phyloP scores from a whole-genome alignment of 2,888 invertebrate species.

The Osedax frankpressi region DNA sequence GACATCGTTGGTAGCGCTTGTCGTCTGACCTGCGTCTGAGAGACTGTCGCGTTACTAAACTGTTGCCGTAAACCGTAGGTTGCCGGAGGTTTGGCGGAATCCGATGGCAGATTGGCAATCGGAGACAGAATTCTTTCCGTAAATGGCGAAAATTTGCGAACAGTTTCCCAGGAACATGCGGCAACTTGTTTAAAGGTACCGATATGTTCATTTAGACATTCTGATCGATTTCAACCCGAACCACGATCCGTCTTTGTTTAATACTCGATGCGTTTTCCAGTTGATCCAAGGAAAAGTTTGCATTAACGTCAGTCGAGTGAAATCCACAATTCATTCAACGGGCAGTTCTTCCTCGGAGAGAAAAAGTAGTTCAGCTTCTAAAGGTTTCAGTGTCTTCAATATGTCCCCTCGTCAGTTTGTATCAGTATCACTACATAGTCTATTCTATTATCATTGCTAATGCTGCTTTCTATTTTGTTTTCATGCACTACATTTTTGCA shows the following conservation, averaged over 20 bases:
- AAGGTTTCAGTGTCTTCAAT: too few relatives aligned
- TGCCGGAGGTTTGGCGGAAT: slow-evolving; percentile 68
- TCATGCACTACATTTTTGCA: too few relatives aligned
- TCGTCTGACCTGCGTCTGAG: neutral
- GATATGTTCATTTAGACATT: too few relatives aligned
- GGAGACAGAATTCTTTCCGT: slow-evolving; percentile 81
- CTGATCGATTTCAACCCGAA: too few relatives aligned
- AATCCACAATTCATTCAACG: neutral
- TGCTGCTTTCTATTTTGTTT: too few relatives aligned
- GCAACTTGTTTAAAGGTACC: slow-evolving; percentile 70
- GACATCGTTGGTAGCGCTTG: slow-evolving; percentile 78
- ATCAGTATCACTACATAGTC: too few relatives aligned
- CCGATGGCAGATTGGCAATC: slow-evolving; percentile 75
- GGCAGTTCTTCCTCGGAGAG: too few relatives aligned
- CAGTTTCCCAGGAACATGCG: slow-evolving; percentile 61
- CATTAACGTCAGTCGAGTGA: neutral
- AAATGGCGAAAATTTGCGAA: slow-evolving; percentile 63
- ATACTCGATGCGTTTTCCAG: too few relatives aligned
- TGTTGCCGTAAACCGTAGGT: slow-evolving; percentile 52
- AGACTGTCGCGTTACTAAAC: neutral
- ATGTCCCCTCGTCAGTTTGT: too few relatives aligned
- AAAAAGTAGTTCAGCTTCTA: too few relatives aligned
- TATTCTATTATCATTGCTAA: too few relatives aligned
- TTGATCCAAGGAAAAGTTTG: neutral
- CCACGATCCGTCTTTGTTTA: too few relatives aligned